phyloP scores from a whole-genome alignment of 2,888 invertebrate genomes.

The Phyto melanocephala region DNA sequence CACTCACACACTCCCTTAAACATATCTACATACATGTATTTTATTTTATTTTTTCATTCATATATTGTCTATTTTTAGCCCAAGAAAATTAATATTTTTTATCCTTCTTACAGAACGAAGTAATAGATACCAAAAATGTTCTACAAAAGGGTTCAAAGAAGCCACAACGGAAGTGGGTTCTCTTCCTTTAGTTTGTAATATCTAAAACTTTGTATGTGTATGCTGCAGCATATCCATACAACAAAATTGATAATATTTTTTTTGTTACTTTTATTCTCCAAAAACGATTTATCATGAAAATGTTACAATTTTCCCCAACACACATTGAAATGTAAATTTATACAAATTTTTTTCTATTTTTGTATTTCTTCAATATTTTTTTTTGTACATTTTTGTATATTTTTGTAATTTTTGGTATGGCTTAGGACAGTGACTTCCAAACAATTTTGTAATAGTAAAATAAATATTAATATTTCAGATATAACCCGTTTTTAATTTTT shows the following conservation, averaged over 20 bases:
- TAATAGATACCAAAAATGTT: background rate
- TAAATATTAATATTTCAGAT: too few relatives aligned
- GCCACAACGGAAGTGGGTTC: background rate
- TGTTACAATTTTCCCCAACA: constrained; percentile 58
- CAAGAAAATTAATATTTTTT: background rate
- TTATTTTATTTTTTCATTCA: background rate
- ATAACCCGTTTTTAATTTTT: too few relatives aligned
- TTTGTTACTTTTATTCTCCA: constrained; percentile 37
- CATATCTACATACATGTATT: background rate
- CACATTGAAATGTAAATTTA: background rate
- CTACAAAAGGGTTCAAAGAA: background rate
- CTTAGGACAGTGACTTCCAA: too few relatives aligned
- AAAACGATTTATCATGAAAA: constrained; percentile 76
- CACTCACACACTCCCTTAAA: background rate
- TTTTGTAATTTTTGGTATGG: background rate
- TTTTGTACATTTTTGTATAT: constrained; percentile 12
- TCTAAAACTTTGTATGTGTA: background rate
- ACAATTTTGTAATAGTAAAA: too few relatives aligned
- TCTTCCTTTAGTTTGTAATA: background rate
- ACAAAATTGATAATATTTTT: constrained; percentile 72
- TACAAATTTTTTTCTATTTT: background rate
- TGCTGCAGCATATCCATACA: background rate
- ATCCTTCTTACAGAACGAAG: background rate
- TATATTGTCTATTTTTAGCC: background rate
- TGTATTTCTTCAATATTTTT: background rate